Evolutionary conservation across 1,140 invertebrate genomes (phyloP).

Genomic region (Aricia agestis): DNA sequence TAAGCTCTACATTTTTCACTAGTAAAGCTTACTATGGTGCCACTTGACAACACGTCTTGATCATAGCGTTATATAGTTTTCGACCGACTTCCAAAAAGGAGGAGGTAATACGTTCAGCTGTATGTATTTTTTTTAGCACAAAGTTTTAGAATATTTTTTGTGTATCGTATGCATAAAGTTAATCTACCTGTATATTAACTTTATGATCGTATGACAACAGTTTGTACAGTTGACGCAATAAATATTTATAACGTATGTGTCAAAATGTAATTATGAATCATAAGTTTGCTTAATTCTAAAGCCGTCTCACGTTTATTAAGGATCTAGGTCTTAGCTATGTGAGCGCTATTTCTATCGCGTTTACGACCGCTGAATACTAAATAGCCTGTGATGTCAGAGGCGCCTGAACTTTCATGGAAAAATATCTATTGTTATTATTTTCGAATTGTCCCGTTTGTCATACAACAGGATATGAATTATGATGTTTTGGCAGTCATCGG

Average conservation of each 20-base stretch:
- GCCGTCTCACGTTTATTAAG: constrained; percentile 10
- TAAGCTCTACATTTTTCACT: no score
- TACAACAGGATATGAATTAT: background rate
- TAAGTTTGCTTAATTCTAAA: background rate
- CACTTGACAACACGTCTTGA: no score
- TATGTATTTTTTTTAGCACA: no score
- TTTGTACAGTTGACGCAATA: background rate
- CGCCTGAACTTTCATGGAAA: background rate
- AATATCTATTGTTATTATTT: background rate
- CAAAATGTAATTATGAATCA: constrained; percentile 11
- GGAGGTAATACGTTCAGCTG: no score
- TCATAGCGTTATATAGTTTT: no score
- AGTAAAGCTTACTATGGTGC: no score
- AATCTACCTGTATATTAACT: no score
- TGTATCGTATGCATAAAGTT: no score
- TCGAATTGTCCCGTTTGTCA: background rate
- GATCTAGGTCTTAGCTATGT: constrained; percentile 5
- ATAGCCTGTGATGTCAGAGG: background rate
- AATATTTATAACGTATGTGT: background rate
- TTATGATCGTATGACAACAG: background rate
- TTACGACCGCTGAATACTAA: constrained; percentile 6
- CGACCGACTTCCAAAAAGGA: no score
- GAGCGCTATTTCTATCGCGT: constrained; percentile 4
- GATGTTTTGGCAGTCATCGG: background rate
- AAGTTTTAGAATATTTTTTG: no score